A percentile compares a stretch with the other conserved stretches of the same genome.
These are phyloP conservation scores for Ceuthmochares aereus DNA, from an alignment of 2,113 vertebrate species.

Conservation along the genomic window DNA sequence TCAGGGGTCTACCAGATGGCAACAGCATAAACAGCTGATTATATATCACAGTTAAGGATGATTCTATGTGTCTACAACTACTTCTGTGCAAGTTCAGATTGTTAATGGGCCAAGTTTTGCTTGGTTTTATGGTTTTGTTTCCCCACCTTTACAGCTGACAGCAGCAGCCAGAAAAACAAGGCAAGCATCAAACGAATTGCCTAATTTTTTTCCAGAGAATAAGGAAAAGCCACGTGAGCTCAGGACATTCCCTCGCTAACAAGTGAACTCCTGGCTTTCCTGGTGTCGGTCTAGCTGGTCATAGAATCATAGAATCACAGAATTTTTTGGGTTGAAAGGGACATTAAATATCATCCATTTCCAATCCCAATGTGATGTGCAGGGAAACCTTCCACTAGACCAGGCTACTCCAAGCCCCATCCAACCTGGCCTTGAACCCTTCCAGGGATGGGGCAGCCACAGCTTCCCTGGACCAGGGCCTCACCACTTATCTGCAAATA, in stretches of 20 bases:
- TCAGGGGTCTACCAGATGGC: background rate
- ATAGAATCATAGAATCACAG: too few species aligned
- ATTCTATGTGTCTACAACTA: background rate
- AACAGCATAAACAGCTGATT: background rate
- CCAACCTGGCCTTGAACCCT: too few species aligned
- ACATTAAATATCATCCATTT: too few species aligned
- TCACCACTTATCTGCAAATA: too few species aligned
- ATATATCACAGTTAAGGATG: background rate
- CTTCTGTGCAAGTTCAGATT: background rate
- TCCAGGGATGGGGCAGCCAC: too few species aligned
- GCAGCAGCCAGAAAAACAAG: background rate
- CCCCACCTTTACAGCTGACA: background rate
- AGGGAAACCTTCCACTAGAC: too few species aligned
- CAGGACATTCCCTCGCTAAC: background rate
- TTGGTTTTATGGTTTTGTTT: background rate
- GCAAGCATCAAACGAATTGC: background rate
- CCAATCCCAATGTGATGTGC: too few species aligned
- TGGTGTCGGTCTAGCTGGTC: background rate
- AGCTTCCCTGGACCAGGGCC: too few species aligned
- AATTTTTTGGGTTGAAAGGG: too few species aligned
- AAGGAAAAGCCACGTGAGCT: background rate
- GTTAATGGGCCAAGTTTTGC: background rate
- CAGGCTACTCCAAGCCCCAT: too few species aligned
- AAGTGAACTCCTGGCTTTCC: background rate
- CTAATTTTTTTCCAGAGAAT: background rate